A percentile compares a stretch with the other conserved stretches of the same genome.
These are phyloP conservation scores for Chrosomus eos DNA, from an alignment of 2,797 vertebrate species.

Conservation along the genomic window DNA sequence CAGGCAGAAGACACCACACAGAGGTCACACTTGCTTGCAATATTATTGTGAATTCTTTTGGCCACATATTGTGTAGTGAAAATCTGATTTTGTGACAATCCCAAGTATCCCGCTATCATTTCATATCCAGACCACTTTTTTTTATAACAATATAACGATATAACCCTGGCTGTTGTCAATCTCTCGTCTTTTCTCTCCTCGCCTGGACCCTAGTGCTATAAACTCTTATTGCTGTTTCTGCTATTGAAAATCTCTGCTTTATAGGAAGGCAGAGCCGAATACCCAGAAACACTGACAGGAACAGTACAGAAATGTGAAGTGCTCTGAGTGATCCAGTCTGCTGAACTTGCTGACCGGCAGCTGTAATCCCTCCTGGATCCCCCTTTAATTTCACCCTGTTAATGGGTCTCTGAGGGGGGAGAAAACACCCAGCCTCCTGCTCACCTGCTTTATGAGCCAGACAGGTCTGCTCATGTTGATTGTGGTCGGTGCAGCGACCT, in stretches of 20 bases:
- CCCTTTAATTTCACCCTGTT: conserved; percentile 75
- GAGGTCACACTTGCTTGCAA: not conserved
- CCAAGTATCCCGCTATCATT: not conserved
- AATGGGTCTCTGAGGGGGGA: conserved; percentile 67
- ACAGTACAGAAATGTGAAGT: conserved; percentile 20
- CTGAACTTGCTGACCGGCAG: conserved; percentile 30
- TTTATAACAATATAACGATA: not conserved
- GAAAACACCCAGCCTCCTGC: conserved; percentile 4
- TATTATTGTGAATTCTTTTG: not conserved
- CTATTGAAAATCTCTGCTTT: conserved; percentile 3
- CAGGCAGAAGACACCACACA: too few relatives aligned
- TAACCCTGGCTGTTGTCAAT: conserved; percentile 2
- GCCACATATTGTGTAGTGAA: not conserved
- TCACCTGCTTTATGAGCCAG: conserved; percentile 43
- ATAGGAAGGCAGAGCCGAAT: conserved; percentile 10
- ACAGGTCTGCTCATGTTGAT: conserved; percentile 77
- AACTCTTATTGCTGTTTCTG: conserved; percentile 13
- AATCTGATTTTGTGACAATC: not conserved
- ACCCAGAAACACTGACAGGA: not conserved
- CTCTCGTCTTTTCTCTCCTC: conserved; percentile 11
- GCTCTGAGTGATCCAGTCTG: conserved; percentile 32
- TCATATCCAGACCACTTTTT: not conserved
- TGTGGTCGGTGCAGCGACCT: conserved; percentile 62
- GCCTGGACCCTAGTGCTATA: conserved; percentile 10
- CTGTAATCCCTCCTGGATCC: conserved; percentile 63